phyloP scores from a whole-genome alignment of 2,888 invertebrate species.

The Balanococcus diminutus region DNA sequence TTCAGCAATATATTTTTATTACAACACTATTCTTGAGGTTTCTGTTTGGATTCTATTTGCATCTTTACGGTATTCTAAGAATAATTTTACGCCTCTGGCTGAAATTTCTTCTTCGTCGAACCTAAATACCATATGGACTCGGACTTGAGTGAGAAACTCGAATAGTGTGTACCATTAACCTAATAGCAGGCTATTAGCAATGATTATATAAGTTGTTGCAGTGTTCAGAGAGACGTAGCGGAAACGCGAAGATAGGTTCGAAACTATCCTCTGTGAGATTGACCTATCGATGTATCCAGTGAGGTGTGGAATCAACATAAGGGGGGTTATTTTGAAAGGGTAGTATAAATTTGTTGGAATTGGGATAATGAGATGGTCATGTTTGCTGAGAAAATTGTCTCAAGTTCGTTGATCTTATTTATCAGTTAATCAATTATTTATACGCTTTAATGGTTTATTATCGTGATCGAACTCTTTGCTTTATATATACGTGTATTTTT shows the following conservation, averaged over 20 bases:
- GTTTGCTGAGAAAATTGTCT: neutral
- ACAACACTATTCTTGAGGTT: too few species aligned
- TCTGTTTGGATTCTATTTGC: too few species aligned
- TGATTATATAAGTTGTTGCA: neutral
- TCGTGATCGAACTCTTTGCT: neutral
- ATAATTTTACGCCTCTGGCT: neutral
- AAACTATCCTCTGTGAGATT: too few species aligned
- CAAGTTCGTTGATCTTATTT: slow-evolving; percentile 1
- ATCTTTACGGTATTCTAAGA: too few species aligned
- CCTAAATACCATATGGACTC: neutral
- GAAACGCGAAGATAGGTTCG: neutral
- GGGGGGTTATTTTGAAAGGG: neutral
- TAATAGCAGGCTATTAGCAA: neutral
- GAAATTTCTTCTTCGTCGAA: neutral
- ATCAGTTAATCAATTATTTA: neutral
- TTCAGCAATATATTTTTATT: too few species aligned
- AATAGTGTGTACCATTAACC: slow-evolving; percentile 7
- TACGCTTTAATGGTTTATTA: neutral
- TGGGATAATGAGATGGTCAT: neutral
- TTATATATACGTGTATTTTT: neutral
- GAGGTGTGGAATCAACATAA: neutral
- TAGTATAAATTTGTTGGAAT: neutral
- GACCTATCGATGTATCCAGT: neutral
- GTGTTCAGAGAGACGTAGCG: neutral
- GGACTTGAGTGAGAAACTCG: neutral